Evolutionary conservation across 37 sponge, comb jelly and placozoan genomes (phyloP), one percentile per base, ranked within the genome.

Genomic region (Theonella swinhoei): DNA sequence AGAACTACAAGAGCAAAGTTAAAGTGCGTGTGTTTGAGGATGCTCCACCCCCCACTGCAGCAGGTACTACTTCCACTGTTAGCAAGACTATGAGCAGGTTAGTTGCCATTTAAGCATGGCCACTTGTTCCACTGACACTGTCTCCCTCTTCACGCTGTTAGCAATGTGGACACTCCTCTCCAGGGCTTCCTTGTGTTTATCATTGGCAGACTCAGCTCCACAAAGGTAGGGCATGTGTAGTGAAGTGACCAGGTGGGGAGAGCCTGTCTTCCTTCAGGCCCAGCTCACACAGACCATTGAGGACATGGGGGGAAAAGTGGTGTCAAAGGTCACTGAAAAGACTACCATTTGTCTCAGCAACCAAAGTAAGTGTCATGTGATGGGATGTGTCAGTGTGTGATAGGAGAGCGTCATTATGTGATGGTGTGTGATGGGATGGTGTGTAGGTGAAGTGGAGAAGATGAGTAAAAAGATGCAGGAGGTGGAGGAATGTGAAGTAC

Each of bases 331-430:
- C 59, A 66, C 81, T 25, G 70, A 69, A 17, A 68, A 76, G 2
- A 79, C 80, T 19, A 90, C 86, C 36, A 63, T 94, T 54, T 90
- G 92, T 62, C 82, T 94, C 74, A 94, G 94, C 47, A 85, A 77
- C 37, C 41, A 90, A 70, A 66, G 88, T 80, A 36, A 78, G 76
- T 28, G 1, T 73, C 71, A 42, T 67, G 1, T 43, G 24, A 40
- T 68, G 38, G 11, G 33, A 59, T 58, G 9, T 5, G 4, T n/a
- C 42, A 19, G 62, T 39, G 22, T 72, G 14, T 14, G 17, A 22
- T 22, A 72, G 32, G 25, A 22, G 58, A 58, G 76, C 4, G n/a
- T 11, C n/a, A 29, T 4, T 8, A 29, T 5, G 66, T 23, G 25
- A 20, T 5, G 30, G 7, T 9, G 22, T 7, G 40, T 14, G 40